phyloP scores from a whole-genome alignment of 2,888 invertebrate genomes.

The Cosmia pyralina region DNA sequence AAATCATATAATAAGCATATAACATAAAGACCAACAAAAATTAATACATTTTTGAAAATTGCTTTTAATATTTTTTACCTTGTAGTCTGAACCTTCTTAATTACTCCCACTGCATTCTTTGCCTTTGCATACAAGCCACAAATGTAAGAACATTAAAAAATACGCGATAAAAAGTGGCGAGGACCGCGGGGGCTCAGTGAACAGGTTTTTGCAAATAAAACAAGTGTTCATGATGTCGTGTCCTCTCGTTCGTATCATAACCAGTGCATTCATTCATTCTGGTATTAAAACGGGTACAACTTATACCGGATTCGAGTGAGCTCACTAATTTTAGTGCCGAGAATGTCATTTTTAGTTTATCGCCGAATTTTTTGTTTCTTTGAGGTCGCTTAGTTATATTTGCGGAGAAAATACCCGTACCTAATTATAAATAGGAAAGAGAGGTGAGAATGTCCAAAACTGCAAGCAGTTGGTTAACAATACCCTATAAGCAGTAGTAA shows the following conservation, averaged over 20 bases:
- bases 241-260: constrained; percentile 63
- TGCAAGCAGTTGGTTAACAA: not conserved
- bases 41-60: constrained; percentile 7
- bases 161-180: constrained; percentile 54
- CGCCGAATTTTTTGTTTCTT: not conserved
- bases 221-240: constrained; percentile 70
- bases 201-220: constrained; percentile 77
- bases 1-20: not conserved
- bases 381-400: not conserved
- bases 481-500: not conserved
- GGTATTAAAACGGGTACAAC: constrained; percentile 65
- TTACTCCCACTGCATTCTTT: constrained; percentile 47
- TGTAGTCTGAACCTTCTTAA: constrained; percentile 30
- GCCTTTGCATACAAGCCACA: constrained; percentile 51
- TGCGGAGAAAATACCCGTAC: not conserved
- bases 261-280: constrained; percentile 75
- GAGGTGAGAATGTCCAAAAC: not conserved
- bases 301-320: constrained; percentile 58
- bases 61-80: constrained; percentile 13
- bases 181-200: constrained; percentile 39
- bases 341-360: constrained; percentile 46
- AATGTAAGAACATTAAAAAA: constrained; percentile 61
- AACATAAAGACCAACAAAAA: constrained; percentile 7
- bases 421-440: not conserved
- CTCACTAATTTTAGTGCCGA: constrained; percentile 50